Evolutionary conservation across 2,888 invertebrate species (phyloP).

Genomic region (Papilio protenor): DNA sequence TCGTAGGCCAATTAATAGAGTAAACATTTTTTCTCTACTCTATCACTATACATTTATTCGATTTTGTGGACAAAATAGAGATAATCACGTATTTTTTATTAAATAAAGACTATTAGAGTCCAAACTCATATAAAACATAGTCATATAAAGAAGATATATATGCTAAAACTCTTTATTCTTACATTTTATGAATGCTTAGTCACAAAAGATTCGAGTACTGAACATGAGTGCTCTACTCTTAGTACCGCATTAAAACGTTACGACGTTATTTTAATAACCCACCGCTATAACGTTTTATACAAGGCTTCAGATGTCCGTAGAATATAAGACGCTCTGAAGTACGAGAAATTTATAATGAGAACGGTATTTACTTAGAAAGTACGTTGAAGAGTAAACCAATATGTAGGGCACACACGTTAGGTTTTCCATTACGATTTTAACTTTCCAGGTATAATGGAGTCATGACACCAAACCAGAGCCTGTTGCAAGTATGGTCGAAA

Average conservation of each 20-base stretch:
- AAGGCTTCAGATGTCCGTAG: slow-evolving; percentile 30
- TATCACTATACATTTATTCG: too few species aligned
- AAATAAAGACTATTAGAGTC: background rate
- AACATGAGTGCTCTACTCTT: slow-evolving; percentile 27
- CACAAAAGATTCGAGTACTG: slow-evolving; percentile 30
- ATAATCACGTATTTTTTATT: too few species aligned
- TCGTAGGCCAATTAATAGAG: too few species aligned
- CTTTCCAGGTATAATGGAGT: background rate
- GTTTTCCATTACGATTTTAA: background rate
- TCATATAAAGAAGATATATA: background rate
- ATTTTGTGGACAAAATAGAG: too few species aligned
- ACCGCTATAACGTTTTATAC: slow-evolving; percentile 33
- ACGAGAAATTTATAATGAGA: slow-evolving; percentile 8
- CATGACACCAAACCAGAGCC: too few species aligned
- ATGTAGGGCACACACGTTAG: background rate
- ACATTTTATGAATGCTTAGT: slow-evolving; percentile 34
- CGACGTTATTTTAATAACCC: slow-evolving; percentile 42
- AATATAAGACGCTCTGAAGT: slow-evolving; percentile 3
- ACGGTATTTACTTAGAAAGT: background rate
- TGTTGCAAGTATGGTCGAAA: too few species aligned
- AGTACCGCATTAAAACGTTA: slow-evolving; percentile 40
- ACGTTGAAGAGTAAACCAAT: background rate
- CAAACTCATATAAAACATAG: background rate
- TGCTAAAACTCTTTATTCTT: slow-evolving; percentile 12
- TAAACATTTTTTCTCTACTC: too few species aligned